These are phyloP conservation scores for Campylomormyrus numenius DNA, from an alignment of 2,113 vertebrate genomes.

Conservation along the genomic window DNA sequence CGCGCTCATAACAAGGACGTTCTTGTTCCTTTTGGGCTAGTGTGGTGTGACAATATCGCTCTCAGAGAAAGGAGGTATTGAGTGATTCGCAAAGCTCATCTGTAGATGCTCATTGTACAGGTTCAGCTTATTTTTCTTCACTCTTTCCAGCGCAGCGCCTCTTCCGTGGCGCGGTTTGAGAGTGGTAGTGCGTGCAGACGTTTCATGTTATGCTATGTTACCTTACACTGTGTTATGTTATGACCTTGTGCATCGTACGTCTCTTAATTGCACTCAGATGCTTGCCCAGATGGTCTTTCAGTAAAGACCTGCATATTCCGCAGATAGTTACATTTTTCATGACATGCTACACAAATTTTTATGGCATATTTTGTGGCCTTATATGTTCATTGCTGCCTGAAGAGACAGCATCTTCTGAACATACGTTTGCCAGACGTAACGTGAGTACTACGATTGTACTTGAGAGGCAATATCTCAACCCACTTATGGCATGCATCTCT, in stretches of 20 bases:
- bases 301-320: not conserved
- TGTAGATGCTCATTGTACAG: not conserved
- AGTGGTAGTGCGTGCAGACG: not conserved
- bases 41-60: not conserved
- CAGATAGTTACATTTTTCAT: not conserved
- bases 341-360: slow-evolving; percentile 7
- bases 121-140: not conserved
- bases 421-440: not conserved
- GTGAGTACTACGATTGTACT: not conserved
- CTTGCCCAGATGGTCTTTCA: not conserved
- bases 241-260: not conserved
- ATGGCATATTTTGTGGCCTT: not conserved
- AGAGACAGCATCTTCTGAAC: not conserved
- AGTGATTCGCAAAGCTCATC: not conserved
- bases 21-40: not conserved
- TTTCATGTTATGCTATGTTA: not conserved
- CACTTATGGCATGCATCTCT: not conserved
- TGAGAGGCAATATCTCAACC: not conserved
- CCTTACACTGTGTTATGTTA: not conserved
- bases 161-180: not conserved
- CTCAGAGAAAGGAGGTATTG: not conserved
- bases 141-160: not conserved
- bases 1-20: not conserved
- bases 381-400: not conserved
- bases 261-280: slow-evolving; percentile 7